Conservation (phyloP, 2,888 invertebrate species). For the Crocallis elinguaria region DNA sequence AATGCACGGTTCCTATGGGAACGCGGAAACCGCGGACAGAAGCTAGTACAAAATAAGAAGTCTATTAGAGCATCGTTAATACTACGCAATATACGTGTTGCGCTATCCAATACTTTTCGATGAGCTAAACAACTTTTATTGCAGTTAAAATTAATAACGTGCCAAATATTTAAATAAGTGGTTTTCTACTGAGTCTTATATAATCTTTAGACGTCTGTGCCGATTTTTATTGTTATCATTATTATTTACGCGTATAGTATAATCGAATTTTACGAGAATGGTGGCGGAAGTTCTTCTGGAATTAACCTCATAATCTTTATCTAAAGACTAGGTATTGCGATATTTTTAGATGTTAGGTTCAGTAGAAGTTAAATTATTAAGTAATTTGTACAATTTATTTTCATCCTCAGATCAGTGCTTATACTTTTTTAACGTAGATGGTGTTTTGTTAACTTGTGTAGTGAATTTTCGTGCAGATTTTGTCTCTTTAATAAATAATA, state of each 20-base stretch:
- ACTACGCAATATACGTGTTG: slow-evolving; percentile 18
- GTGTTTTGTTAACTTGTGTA: too few relatives aligned
- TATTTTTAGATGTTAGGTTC: background rate
- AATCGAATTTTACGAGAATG: slow-evolving; percentile 4
- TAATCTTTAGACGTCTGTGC: slow-evolving; percentile 7
- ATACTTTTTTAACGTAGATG: too few relatives aligned
- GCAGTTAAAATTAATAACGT: slow-evolving; percentile 18
- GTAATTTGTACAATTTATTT: too few relatives aligned
- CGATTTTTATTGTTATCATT: slow-evolving; percentile 9
- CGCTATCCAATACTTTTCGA: slow-evolving; percentile 28
- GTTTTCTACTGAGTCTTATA: slow-evolving; percentile 9
- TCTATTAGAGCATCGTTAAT: slow-evolving; percentile 1
- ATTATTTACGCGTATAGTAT: background rate
- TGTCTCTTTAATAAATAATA: too few relatives aligned
- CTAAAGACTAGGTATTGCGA: background rate
- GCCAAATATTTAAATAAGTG: slow-evolving; percentile 13
- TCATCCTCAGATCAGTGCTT: too few relatives aligned
- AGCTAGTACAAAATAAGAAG: slow-evolving; percentile 15
- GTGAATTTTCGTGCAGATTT: too few relatives aligned
- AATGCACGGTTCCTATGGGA: too few relatives aligned
- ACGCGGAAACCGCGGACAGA: too few relatives aligned
- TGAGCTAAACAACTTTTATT: slow-evolving; percentile 26
- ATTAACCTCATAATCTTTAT: slow-evolving; percentile 17
- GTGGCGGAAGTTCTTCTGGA: background rate
- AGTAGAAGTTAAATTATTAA: too few relatives aligned